Evolutionary conservation across 2,888 invertebrate species (phyloP).

Genomic region (Crepidodera aurea): DNA sequence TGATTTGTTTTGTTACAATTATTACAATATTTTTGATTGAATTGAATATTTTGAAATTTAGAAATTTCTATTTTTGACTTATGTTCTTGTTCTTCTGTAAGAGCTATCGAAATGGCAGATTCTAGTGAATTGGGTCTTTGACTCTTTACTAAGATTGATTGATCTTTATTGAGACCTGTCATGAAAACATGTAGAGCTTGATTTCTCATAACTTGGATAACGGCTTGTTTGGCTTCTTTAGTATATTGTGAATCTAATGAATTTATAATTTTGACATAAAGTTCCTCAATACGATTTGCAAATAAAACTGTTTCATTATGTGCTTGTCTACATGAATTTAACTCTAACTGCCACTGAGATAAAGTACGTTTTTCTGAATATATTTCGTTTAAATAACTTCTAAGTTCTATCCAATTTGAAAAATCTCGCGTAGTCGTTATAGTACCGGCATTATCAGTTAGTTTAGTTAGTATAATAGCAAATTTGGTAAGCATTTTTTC

Average conservation of each 20-base stretch:
- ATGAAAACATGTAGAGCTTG: conserved; percentile 32
- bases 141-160: conserved; percentile 6
- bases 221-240: conserved; percentile 12
- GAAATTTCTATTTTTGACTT: conserved; percentile 24
- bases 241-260: conserved; percentile 13
- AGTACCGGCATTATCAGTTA: conserved; percentile 39
- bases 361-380: conserved; percentile 46
- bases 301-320: conserved; percentile 43
- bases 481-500: conserved; percentile 29
- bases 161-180: conserved; percentile 22
- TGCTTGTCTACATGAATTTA: conserved; percentile 48
- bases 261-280: conserved; percentile 9
- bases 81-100: conserved; percentile 32
- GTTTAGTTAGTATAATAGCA: conserved; percentile 40
- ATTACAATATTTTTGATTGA: conserved; percentile 18
- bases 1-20: conserved; percentile 20
- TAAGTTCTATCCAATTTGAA: conserved; percentile 34
- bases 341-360: conserved; percentile 50
- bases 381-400: conserved; percentile 8
- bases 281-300: conserved; percentile 7
- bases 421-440: conserved; percentile 38
- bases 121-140: conserved; percentile 30
- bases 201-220: conserved; percentile 22
- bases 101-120: conserved; percentile 30
- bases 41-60: conserved; percentile 16